A percentile compares a stretch with the other conserved stretches of the same genome.
These are phyloP conservation scores for Penaeus monodon DNA, from an alignment of 2,888 invertebrate genomes.

Conservation along the genomic window DNA sequence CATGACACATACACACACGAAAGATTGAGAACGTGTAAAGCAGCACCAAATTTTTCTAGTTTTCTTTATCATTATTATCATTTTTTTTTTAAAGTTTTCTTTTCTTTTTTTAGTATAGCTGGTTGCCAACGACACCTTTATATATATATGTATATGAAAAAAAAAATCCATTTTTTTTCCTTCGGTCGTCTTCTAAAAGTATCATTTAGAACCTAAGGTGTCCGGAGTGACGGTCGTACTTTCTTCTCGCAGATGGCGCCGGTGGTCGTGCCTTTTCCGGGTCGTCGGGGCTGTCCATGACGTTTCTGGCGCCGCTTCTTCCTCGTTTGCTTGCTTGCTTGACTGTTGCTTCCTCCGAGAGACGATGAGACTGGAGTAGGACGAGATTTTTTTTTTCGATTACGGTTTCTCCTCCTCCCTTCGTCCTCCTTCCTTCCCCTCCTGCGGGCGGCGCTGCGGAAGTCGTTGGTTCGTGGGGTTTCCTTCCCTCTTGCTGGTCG, in stretches of 20 bases:
- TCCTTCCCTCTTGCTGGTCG: no score
- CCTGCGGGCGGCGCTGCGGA: not conserved
- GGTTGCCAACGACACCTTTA: no score
- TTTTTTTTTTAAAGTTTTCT: no score
- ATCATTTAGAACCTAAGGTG: not conserved
- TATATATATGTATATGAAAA: no score
- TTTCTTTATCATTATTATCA: no score
- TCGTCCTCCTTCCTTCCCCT: not conserved
- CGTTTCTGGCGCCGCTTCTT: not conserved
- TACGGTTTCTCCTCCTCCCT: not conserved
- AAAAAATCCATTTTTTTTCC: no score
- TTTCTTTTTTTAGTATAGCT: no score
- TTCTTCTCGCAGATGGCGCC: conserved; percentile 33
- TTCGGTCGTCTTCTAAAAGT: no score
- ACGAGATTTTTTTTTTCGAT: not conserved
- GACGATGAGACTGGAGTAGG: not conserved
- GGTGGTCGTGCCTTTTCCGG: conserved; percentile 17
- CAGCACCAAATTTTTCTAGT: no score
- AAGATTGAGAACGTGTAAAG: no score
- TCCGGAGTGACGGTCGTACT: conserved; percentile 17
- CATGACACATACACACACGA: no score
- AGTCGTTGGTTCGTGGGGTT: no score
- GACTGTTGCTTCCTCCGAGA: not conserved
- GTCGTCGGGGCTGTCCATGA: not conserved
- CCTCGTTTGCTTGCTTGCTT: not conserved